Evolutionary conservation across 2,113 vertebrate species (phyloP).

Genomic region (Lynx canadensis): DNA sequence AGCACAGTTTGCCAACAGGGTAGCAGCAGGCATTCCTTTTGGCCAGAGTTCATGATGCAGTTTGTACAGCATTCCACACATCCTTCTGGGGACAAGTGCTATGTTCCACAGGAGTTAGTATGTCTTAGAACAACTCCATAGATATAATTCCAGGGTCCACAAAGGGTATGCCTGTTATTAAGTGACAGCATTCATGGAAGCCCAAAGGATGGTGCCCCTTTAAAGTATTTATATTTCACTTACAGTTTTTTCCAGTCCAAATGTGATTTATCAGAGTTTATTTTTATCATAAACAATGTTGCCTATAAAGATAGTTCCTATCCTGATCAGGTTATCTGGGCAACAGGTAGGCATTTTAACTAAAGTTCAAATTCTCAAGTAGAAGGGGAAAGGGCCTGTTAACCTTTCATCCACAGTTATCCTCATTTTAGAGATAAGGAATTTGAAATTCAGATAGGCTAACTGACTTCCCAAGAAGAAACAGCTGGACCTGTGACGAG

Average conservation of each 20-base stretch:
- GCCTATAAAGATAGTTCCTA: neutral
- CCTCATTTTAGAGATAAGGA: slow-evolving; percentile 5
- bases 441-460: slow-evolving; percentile 22
- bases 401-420: neutral
- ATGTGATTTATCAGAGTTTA: neutral
- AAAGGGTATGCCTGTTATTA: neutral
- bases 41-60: neutral
- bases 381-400: neutral
- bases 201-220: neutral
- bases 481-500: neutral
- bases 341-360: neutral
- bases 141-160: neutral
- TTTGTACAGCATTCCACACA: neutral
- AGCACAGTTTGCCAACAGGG: neutral
- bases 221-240: neutral
- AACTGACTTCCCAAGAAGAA: neutral
- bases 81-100: neutral
- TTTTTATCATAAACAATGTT: neutral
- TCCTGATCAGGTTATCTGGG: neutral
- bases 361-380: slow-evolving; percentile 27
- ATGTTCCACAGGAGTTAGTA: neutral
- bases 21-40: neutral
- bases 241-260: neutral
- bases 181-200: neutral
- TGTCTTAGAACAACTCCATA: neutral